These are phyloP conservation scores for Tetragonula carbonaria DNA, from an alignment of 2,888 invertebrate genomes.

Conservation along the genomic window DNA sequence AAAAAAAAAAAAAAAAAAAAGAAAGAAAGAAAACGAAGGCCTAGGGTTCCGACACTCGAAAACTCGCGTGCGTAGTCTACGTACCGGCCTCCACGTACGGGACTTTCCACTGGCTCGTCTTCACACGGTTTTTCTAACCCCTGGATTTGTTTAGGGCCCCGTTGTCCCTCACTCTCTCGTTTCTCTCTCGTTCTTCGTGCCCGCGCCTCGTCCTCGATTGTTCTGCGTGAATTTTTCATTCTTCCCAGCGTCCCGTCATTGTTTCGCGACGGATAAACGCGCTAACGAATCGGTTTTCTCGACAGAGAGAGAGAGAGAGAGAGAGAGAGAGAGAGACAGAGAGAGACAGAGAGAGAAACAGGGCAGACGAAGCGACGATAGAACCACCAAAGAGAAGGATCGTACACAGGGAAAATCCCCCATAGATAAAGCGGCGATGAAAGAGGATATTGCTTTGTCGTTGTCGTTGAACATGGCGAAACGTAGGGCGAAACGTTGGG, in stretches of 20 bases:
- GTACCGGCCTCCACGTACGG: slow-evolving; percentile 63
- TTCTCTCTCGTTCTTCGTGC: neutral
- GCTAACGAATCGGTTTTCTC: slow-evolving; percentile 39
- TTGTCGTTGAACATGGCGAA: neutral
- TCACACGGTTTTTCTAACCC: slow-evolving; percentile 64
- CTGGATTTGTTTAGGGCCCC: slow-evolving; percentile 45
- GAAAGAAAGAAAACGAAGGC: neutral
- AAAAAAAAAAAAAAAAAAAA: slow-evolving; percentile 24
- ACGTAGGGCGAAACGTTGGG: neutral
- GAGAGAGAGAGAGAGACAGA: no score
- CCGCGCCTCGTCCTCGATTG: neutral
- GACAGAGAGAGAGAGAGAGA: no score
- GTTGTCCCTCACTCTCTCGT: no score
- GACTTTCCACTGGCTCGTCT: slow-evolving; percentile 62
- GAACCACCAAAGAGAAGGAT: neutral
- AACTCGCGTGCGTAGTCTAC: slow-evolving; percentile 40
- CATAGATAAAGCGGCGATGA: slow-evolving; percentile 50
- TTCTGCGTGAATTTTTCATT: neutral
- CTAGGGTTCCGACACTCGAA: slow-evolving; percentile 42
- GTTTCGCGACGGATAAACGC: slow-evolving; percentile 53
- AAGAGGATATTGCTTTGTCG: slow-evolving; percentile 29
- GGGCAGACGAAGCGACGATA: slow-evolving; percentile 20
- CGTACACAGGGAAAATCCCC: slow-evolving; percentile 31
- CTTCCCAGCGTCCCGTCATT: slow-evolving; percentile 14
- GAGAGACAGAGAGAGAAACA: slow-evolving; percentile 14